phyloP scores from a whole-genome alignment of 2,113 vertebrate genomes.

The Notothenia rossii region DNA sequence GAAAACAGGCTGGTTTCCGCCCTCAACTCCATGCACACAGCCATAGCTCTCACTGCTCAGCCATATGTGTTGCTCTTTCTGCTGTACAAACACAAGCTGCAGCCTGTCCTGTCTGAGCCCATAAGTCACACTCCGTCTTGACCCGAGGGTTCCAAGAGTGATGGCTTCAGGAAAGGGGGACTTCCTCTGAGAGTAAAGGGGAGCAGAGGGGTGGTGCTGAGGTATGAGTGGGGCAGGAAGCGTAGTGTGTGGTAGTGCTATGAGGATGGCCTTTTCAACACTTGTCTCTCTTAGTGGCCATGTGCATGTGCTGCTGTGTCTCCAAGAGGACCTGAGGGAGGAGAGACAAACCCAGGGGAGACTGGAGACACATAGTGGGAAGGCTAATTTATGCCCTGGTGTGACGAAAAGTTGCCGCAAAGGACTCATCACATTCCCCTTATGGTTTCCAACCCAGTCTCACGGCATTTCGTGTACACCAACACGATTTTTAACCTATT shows the following conservation, averaged over 20 bases:
- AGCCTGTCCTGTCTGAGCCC: slow-evolving; percentile 48
- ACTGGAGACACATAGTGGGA: slow-evolving; percentile 14
- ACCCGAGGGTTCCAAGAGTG: slow-evolving; percentile 70
- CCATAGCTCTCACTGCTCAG: slow-evolving; percentile 34
- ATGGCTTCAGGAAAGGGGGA: slow-evolving; percentile 78
- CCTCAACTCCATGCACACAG: slow-evolving; percentile 32
- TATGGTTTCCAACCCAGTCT: slow-evolving; percentile 3
- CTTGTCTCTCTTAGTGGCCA: slow-evolving; percentile 46
- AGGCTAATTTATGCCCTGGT: slow-evolving; percentile 55
- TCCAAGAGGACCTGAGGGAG: slow-evolving; percentile 27
- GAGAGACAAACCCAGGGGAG: slow-evolving; percentile 11
- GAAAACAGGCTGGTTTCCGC: slow-evolving; percentile 58
- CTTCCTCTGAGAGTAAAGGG: slow-evolving; percentile 73
- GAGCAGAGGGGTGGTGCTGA: slow-evolving; percentile 36
- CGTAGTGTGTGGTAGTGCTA: slow-evolving; percentile 57
- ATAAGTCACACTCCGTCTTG: slow-evolving; percentile 76
- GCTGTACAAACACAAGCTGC: slow-evolving; percentile 70
- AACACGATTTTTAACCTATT: no score
- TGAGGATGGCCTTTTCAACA: slow-evolving; percentile 38
- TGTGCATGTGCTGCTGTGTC: slow-evolving; percentile 38
- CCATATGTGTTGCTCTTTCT: slow-evolving; percentile 71
- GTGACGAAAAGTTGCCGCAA: slow-evolving; percentile 22
- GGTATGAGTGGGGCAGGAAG: slow-evolving; percentile 56
- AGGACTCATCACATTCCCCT: slow-evolving; percentile 29
- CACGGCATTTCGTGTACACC: no score